Conservation (phyloP, 2,113 vertebrate species). For the Alexandromys fortis region DNA sequence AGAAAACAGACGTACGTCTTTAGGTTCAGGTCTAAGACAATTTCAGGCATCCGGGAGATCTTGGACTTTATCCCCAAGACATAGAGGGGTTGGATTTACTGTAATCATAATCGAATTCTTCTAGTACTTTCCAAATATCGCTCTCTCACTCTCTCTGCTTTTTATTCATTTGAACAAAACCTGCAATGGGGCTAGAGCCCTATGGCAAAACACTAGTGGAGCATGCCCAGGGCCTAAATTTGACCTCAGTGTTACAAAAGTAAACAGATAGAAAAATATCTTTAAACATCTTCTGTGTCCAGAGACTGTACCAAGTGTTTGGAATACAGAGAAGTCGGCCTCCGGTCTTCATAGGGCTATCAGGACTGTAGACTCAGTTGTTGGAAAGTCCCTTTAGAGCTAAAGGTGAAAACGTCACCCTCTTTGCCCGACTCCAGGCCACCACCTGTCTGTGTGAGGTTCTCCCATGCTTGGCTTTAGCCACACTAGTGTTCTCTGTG, state of each 20-base stretch:
- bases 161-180: background rate
- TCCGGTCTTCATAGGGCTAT: background rate
- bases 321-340: background rate
- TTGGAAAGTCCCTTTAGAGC: background rate
- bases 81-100: background rate
- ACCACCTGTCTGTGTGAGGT: fast-evolving
- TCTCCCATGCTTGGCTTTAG: background rate
- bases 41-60: background rate
- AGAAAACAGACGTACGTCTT: background rate
- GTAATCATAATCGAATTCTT: background rate
- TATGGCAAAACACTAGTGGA: too few species aligned
- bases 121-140: background rate
- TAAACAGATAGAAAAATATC: background rate
- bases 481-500: background rate
- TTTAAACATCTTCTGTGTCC: background rate
- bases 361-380: background rate
- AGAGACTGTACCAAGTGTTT: background rate
- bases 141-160: background rate
- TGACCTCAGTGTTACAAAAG: background rate
- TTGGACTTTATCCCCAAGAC: background rate
- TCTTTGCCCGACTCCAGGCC: fast-evolving
- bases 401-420: background rate
- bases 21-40: background rate
- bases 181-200: background rate
- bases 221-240: background rate